Conservation (phyloP, 1,140 invertebrate species). For the Brachionus rubens region DNA sequence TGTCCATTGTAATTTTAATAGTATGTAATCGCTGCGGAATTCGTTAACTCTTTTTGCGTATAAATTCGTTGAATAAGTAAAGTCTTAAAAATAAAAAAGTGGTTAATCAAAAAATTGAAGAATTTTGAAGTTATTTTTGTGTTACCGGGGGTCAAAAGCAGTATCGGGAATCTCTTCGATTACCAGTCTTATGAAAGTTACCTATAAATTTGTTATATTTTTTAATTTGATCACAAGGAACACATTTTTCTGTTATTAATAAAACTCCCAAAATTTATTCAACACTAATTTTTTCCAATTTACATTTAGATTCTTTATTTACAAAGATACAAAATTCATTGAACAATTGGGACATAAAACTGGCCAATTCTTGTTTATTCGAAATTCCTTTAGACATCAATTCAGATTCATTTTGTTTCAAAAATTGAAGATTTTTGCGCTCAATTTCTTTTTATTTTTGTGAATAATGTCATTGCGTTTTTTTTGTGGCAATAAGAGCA, state of each 20-base stretch:
- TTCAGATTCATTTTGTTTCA: background rate
- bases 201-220: conserved; percentile 10
- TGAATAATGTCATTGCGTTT: background rate
- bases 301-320: background rate
- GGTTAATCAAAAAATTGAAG: background rate
- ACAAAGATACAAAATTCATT: conserved; percentile 8
- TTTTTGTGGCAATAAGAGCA: background rate
- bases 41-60: background rate
- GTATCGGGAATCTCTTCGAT: background rate
- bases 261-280: conserved; percentile 5
- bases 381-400: background rate
- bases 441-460: background rate
- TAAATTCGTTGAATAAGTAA: conserved; percentile 22
- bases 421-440: background rate
- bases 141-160: background rate
- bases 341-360: background rate
- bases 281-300: background rate
- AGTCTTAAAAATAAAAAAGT: background rate
- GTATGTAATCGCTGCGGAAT: background rate
- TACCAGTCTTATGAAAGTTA: background rate
- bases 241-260: background rate
- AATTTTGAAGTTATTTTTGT: background rate
- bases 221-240: background rate
- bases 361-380: background rate
- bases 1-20: background rate